A percentile compares a stretch with the other conserved stretches of the same genome.
These are phyloP conservation scores for Corydoras maculifer DNA, from an alignment of 2,113 vertebrate species.

Conservation along the genomic window DNA sequence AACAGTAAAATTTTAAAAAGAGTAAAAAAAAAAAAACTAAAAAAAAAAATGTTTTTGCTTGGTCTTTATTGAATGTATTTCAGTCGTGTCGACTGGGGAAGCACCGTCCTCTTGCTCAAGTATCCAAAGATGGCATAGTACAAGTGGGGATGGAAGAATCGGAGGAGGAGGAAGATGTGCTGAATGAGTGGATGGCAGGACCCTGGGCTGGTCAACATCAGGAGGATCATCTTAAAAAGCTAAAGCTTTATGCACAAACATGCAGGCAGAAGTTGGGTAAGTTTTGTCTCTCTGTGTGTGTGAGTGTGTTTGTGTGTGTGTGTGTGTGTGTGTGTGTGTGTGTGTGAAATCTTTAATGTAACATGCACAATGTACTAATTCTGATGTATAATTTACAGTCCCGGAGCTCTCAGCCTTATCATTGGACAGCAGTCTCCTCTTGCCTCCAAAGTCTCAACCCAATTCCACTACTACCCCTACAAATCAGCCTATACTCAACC, in stretches of 20 bases:
- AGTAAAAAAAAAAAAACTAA: no score
- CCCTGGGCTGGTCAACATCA: conserved; percentile 82
- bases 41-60: not conserved
- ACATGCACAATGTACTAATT: not conserved
- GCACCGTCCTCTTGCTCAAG: conserved; percentile 89
- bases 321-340: no score
- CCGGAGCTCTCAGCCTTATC: conserved; percentile 84
- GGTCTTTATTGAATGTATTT: conserved; percentile 22
- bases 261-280: conserved; percentile 90
- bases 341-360: no score
- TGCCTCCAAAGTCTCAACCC: conserved; percentile 77
- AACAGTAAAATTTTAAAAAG: no score
- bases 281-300: not conserved
- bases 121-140: conserved; percentile 87
- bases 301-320: not conserved
- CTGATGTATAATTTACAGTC: conserved; percentile 58
- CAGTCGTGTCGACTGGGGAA: conserved; percentile 93
- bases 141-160: conserved; percentile 72
- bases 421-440: conserved; percentile 83
- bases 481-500: conserved; percentile 43
- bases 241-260: conserved; percentile 87
- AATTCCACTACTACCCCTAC: conserved; percentile 50
- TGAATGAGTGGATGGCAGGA: conserved; percentile 83
- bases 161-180: conserved; percentile 75
- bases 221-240: conserved; percentile 86